Base-by-base conservation (phyloP, 2,888 invertebrate genomes). In the Rambutsinella grinnellia region DNA sequence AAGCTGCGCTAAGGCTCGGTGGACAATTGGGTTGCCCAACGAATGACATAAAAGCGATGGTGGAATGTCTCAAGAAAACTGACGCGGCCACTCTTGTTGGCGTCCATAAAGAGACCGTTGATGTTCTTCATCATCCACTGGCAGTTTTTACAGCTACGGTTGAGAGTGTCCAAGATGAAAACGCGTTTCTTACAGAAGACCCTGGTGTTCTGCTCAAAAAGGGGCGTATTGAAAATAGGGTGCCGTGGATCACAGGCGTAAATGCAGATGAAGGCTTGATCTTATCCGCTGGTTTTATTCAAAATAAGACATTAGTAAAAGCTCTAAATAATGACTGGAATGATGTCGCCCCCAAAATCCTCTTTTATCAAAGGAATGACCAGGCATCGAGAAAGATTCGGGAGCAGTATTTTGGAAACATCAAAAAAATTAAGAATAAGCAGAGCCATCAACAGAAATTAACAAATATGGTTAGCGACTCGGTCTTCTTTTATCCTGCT, bases 221-320 rank as follows among this genome's bases (percentile, higher is more conserved):
- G n/a, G 83, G 82, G 2, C 60, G 75, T 10, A 66, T 81, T 15
- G n/a, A n/a, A n/a, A 72, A 65, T 15, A 78, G 79, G 57, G 76
- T 84, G 19, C 81, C 81, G 5, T 36, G 79, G 21, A 61, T 84
- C 1, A 61, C 80, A 3, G 84, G 84, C 5, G 76, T 83, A 0
- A 81, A 77, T 49, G 54, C 75, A 1, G 71, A 80, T 2, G 84
- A 84, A 68, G 84, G 84, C 15, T 49, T 81, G 2, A 23, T 82
- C 2, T 71, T 70, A 10, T 78, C 80, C 21, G 69, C 76, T 28
- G 65, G 77, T 79, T 68, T 79, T 15, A 24, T 74, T 3, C 56
- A 56, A 27, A 79, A 79, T 23, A 74, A 79, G 27, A 74, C 79
- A 17, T 47, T 77, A 24, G 10, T 76, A 28, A 72, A 66, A 23